These are phyloP conservation scores for Oncorhynchus keta DNA, from an alignment of 2,113 vertebrate genomes.

Conservation along the genomic window DNA sequence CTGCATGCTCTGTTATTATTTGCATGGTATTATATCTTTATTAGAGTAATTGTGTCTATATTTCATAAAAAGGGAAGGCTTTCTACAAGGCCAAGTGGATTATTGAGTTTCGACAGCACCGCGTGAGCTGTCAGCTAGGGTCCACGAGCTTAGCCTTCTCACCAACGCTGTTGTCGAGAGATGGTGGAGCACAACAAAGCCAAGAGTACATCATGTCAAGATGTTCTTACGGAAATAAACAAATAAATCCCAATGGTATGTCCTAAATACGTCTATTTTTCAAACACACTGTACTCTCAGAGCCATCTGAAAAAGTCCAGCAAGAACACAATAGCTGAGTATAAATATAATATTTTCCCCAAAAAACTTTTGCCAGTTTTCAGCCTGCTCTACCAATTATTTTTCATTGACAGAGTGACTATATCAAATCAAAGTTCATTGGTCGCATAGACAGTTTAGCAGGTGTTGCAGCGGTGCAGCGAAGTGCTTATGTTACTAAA, in stretches of 20 bases:
- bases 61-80: not conserved
- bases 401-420: not conserved
- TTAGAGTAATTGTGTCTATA: not conserved
- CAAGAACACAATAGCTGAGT: constrained; percentile 9
- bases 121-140: not conserved
- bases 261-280: constrained; percentile 40
- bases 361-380: not conserved
- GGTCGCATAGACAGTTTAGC: too few relatives aligned
- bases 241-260: constrained; percentile 23
- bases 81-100: not conserved
- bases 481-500: too few relatives aligned
- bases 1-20: not conserved
- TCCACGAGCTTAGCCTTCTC: not conserved
- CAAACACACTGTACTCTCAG: constrained; percentile 3
- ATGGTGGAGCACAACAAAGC: constrained; percentile 15
- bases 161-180: not conserved
- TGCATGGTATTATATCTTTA: not conserved
- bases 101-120: not conserved
- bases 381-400: not conserved
- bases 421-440: too few relatives aligned
- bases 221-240: constrained; percentile 1
- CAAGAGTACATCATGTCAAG: constrained; percentile 28
- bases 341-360: not conserved
- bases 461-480: too few relatives aligned
- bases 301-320: constrained; percentile 13